Base-by-base conservation (phyloP, 2,888 invertebrate species). In the Acanthococcus lagerstroemiae region DNA sequence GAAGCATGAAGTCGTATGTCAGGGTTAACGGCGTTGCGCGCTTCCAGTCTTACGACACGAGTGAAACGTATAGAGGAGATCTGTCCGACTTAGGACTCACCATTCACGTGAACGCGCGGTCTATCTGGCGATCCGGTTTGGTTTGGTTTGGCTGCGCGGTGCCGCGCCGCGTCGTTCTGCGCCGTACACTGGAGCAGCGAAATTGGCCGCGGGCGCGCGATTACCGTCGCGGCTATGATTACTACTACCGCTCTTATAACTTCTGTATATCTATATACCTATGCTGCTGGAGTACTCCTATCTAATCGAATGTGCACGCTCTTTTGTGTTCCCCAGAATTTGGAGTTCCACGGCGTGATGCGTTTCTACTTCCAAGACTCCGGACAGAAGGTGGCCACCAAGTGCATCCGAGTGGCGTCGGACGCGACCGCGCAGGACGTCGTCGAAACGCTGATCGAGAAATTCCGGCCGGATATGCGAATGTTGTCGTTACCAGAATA, bases 271-370 rank as follows among this genome's bases (percentile, higher is more conserved):
- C n/a, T n/a, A n/a, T n/a, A n/a, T n/a, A n/a, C n/a, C n/a, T n/a
- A n/a, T n/a, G n/a, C n/a, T n/a, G n/a, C n/a, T n/a, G n/a, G n/a
- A n/a, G n/a, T n/a, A n/a, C n/a, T n/a, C n/a, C n/a, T n/a, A n/a
- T n/a, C n/a, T n/a, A n/a, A n/a, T n/a, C n/a, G n/a, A 25, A 58
- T 52, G 30, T 22, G 17, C 27, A 44, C 27, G 21, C 56, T 57
- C 19, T 45, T 45, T 45, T 45, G 15, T 70, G 73, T 55, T 73
- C 81, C 82, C 37, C 81, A 96, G 95, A 90, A 94, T 74, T 82
- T 95, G 78, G 95, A 97, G 78, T 97, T 99, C 79, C 95, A 96
- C 79, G 99, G 99, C 55, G 99, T 99, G 68, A 99, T 99, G 94
- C 86, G 99, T 73, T 99, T 97, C 80, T 99, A 96, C 80, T 99